Base-by-base conservation (phyloP, 2,797 vertebrate genomes). In the Rhinatrema bivittatum region DNA sequence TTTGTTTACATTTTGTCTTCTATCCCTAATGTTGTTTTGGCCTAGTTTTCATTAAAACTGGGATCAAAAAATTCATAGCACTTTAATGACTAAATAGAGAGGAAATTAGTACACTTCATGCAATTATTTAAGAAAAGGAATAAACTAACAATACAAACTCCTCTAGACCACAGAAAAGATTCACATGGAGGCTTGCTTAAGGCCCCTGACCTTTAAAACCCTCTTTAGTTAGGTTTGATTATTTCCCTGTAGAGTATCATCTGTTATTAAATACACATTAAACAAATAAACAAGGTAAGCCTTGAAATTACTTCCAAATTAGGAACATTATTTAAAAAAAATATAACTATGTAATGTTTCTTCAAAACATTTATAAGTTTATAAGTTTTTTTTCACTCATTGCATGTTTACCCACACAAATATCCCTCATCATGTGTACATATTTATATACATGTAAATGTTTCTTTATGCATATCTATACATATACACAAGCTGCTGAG, bases 31-130 rank as follows among this genome's bases (percentile, higher is more conserved):
- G 74, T 65, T 78, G 68, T 77, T 79, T 68, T 76, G 76, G 78
- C 70, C 77, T 76, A 43, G 68, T 74, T 77, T 82, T 82, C 74
- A 79, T 80, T 82, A 76, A 74, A 82, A 81, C 62, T n/a, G 82
- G 74, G 76, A 84, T n/a, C n/a, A n/a, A n/a, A n/a, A n/a, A n/a
- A 84, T 78, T 72, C 73, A 48, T 44, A 68, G 61, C 71, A 69
- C 65, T 63, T 81, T 84, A 80, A 84, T 81, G 84, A 82, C 81
- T 82, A 82, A 84, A 82, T 84, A 84, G 84, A 84, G n/a, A 79
- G 82, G 78, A 78, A 84, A 82, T 82, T 79, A 76, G n/a, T n/a
- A n/a, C n/a, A n/a, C n/a, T n/a, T n/a, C 81, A 80, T 70, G 76
- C 81, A 78, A 84, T 69, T 70, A 78, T 67, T 70, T 67, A 71